Evolutionary conservation across 2,113 vertebrate genomes (phyloP).

Genomic region (Illadopsis cleaveri): DNA sequence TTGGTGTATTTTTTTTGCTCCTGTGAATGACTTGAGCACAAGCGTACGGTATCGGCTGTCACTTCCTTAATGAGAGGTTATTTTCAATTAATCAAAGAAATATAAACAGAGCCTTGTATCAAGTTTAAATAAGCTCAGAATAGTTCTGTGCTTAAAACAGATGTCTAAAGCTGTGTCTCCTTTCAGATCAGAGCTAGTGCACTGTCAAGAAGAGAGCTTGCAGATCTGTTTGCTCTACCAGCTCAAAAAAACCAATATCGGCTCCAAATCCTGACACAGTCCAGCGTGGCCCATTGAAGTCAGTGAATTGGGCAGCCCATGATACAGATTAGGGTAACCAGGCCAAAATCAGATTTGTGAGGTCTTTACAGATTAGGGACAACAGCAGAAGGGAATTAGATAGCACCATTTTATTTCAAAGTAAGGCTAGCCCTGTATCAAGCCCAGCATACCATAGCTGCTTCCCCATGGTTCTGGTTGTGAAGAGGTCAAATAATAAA

Average conservation of each 20-base stretch:
- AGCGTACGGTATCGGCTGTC: slow-evolving; percentile 36
- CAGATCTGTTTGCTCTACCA: slow-evolving; percentile 15
- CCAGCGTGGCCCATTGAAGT: not conserved
- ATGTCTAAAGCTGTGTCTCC: slow-evolving; percentile 41
- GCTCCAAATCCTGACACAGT: not conserved
- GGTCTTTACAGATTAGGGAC: slow-evolving; percentile 1
- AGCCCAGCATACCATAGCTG: not conserved
- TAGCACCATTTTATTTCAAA: not conserved
- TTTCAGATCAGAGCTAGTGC: slow-evolving; percentile 44
- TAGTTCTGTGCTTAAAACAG: slow-evolving; percentile 30
- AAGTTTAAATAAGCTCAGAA: slow-evolving; percentile 45
- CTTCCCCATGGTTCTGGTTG: not conserved
- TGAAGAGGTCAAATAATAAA: not conserved
- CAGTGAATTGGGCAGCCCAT: not conserved
- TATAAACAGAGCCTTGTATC: slow-evolving; percentile 45
- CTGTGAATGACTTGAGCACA: slow-evolving; percentile 32
- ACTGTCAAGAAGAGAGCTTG: slow-evolving; percentile 3
- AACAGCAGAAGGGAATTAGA: not conserved
- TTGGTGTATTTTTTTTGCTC: not conserved
- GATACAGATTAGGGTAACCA: not conserved
- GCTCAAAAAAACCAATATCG: not conserved
- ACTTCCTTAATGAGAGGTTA: slow-evolving; percentile 57
- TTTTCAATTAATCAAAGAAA: slow-evolving; percentile 66
- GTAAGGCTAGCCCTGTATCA: not conserved
- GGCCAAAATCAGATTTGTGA: slow-evolving; percentile 28